Conservation (phyloP, 1,140 invertebrate genomes). For the Aphaenogaster ashmeadi region DNA sequence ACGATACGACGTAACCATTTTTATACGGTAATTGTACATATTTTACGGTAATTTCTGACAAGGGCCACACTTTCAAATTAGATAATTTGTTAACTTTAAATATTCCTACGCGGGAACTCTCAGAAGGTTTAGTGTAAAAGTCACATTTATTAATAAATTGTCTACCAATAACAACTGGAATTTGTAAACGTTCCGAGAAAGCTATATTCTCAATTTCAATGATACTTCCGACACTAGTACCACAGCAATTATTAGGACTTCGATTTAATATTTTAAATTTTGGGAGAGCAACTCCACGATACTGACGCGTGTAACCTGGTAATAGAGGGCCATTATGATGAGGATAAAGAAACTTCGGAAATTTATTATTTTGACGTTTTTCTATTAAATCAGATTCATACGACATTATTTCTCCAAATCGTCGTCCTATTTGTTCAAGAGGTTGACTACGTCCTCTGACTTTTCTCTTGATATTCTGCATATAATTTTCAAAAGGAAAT, state of each 20-base stretch:
- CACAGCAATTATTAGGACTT: conserved; percentile 7
- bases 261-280: neutral
- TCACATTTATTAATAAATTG: conserved; percentile 15
- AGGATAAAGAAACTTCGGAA: neutral
- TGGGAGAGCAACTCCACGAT: conserved; percentile 1
- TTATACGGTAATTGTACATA: conserved; percentile 6
- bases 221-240: neutral
- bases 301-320: neutral
- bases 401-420: conserved; percentile 11
- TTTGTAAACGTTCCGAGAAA: neutral
- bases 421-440: conserved; percentile 21
- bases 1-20: neutral
- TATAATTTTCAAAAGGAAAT: conserved; percentile 23
- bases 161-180: conserved; percentile 1
- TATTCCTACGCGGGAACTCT: conserved; percentile 16
- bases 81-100: conserved; percentile 10
- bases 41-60: conserved; percentile 18
- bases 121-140: conserved; percentile 7
- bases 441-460: conserved; percentile 14
- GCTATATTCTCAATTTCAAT: neutral
- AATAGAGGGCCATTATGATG: neutral
- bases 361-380: neutral
- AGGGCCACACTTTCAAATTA: conserved; percentile 6
- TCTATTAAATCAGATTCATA: neutral
- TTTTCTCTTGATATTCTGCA: conserved; percentile 22